phyloP scores from a whole-genome alignment of 30 jellyfish, hydroid and myxozoan species.

The Chrysaora quinquecirrha region DNA sequence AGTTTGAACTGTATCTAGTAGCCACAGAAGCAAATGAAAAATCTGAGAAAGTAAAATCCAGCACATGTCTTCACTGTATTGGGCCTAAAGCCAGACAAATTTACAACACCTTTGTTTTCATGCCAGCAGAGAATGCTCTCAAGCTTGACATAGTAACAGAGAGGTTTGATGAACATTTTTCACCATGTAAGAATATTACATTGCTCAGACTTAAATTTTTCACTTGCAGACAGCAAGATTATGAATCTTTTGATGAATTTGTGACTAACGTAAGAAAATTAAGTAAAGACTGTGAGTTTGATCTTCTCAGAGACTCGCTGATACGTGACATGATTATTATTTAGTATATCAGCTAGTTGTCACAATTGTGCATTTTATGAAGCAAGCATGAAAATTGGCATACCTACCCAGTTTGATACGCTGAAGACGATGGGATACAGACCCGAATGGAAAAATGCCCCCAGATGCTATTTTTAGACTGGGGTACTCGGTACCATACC shows the following conservation, averaged over 20 bases:
- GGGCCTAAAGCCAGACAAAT: constrained; percentile 38
- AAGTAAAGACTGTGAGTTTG: constrained; percentile 59
- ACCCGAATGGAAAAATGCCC: no score
- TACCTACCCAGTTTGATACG: no score
- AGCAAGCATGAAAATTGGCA: no score
- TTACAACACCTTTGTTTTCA: constrained; percentile 15
- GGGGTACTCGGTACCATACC: no score
- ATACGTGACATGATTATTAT: constrained; percentile 23
- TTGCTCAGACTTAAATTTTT: constrained; percentile 8
- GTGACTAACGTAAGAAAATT: constrained; percentile 17
- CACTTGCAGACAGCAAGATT: constrained; percentile 29
- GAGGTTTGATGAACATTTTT: constrained; percentile 26
- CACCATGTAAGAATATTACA: constrained; percentile 50
- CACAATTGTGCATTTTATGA: no score
- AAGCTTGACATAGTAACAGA: background rate
- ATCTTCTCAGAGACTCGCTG: constrained; percentile 35
- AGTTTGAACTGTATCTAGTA: no score
- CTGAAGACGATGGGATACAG: no score
- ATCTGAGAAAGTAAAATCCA: background rate
- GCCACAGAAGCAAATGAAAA: no score
- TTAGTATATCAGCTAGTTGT: no score
- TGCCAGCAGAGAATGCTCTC: constrained; percentile 3
- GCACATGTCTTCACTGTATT: constrained; percentile 5
- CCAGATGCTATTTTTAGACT: no score
- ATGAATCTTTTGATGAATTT: constrained; percentile 40